Base-by-base conservation (phyloP, 2,113 vertebrate genomes). In the Hoplias malabaricus region DNA sequence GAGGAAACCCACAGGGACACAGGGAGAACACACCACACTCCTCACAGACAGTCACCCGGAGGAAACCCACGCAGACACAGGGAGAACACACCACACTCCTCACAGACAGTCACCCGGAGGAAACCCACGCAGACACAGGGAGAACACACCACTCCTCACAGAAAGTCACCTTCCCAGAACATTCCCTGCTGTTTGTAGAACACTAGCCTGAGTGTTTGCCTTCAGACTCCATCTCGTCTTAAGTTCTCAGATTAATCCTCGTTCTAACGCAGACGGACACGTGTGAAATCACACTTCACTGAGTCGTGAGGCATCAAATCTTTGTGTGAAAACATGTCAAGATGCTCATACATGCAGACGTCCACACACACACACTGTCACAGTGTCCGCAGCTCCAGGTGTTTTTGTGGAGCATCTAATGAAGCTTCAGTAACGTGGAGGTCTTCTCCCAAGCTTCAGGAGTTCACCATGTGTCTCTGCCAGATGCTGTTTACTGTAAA, bases 401-500 rank as follows among this genome's bases (percentile, higher is more conserved):
- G 67, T 43, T 53, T 56, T 63, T 54, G 48, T 54, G 46, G 34
- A 43, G 53, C 69, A 84, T 83, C 82, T 86, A 79, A 84, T 87
- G 86, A 87, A 80, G 84, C 75, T 80, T 83, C 69, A 46, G 85
- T 87, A 88, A 90, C 88, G 87, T 66, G 31, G 19, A 48, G 85
- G 86, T 90, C 83, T 85, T 84, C 82, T 69, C 84, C 83, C 78
- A 86, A 82, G 84, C 62, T 85, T 88, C 85, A 87, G 80, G 85
- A 85, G 83, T 88, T 91, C 89, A 86, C 84, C 80, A 76, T 63
- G 84, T 71, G 83, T 84, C 80, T 89, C 83, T 83, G 90, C 86
- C 90, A 91, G 87, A 86, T 89, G 87, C 86, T 87, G 84, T 87
- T 88, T 84, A 85, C 78, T 86, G 84, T 86, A 91, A 91, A 84